These are phyloP conservation scores for Coptodon rendalli DNA, from an alignment of 2,113 vertebrate species.

Conservation along the genomic window DNA sequence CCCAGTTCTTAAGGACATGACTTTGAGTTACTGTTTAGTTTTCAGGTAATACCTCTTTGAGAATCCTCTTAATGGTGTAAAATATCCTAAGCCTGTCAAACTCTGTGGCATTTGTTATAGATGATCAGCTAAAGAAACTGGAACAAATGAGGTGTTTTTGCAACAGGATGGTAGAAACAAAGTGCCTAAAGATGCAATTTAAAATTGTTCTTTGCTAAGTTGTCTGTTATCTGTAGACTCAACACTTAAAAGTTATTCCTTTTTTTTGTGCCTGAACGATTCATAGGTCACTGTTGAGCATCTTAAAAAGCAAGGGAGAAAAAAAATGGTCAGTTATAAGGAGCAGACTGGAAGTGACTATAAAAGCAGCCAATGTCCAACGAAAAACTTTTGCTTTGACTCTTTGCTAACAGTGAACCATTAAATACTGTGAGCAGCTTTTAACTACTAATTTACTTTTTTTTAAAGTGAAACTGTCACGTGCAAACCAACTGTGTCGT, in stretches of 20 bases:
- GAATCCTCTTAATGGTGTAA: background rate
- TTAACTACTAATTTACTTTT: background rate
- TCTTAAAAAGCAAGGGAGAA: background rate
- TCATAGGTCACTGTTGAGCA: fast-evolving
- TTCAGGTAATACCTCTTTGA: background rate
- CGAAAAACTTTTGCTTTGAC: background rate
- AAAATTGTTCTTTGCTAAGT: background rate
- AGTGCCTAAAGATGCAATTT: background rate
- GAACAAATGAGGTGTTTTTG: background rate
- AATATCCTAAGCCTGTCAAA: background rate
- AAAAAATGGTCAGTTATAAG: background rate
- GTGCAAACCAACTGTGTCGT: background rate
- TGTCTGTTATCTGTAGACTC: background rate
- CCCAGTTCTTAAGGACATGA: background rate
- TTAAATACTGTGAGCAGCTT: background rate
- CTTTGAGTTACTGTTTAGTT: background rate
- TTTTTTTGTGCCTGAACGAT: background rate
- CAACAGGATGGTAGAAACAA: background rate
- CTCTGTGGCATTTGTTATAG: background rate
- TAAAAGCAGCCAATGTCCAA: background rate
- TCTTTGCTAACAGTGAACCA: background rate
- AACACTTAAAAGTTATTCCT: background rate
- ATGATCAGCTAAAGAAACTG: background rate
- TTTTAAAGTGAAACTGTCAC: background rate
- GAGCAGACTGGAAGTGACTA: background rate